Base-by-base conservation (phyloP, 1,140 invertebrate genomes). In the Eulimnadia texana region DNA sequence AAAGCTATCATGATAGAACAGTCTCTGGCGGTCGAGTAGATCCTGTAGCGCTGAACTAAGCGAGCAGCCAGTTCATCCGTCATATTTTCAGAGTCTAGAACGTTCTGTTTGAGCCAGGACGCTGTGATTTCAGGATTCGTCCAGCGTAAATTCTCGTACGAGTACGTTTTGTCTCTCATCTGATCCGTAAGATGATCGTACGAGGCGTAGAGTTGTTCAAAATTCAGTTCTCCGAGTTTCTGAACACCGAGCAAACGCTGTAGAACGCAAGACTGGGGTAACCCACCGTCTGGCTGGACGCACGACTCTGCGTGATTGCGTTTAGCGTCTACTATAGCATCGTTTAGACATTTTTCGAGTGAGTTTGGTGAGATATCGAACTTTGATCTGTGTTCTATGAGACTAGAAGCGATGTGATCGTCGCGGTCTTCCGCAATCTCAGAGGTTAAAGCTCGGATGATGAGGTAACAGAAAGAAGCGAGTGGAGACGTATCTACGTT, bases 1-100 rank as follows among this genome's bases (percentile, higher is more conserved):
- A 80, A 78, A 24, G 76, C 68, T 27, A 80, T 71, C 64, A 80
- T 72, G 63, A 80, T 75, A 0, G 79, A 80, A 63, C 79, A 80
- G 67, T 80, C 79, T 64, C 73, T 79, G 0, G 77, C 76, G 3
- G 74, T 78, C 10, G 73, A 71, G 25, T 75, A 76, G 27, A 80
- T 63, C 54, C 80, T 68, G 66, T 79, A 80, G 66, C 74, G 73
- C 55, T 76, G 71, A 20, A 80, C 64, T 59, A 63, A 60, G 20
- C 63, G 56, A 13, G 74, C 20, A 11, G 9, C 16, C 0, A 19
- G 23, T 47, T 54, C 29, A 22, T 64, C 28, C 11, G 64, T 11
- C 23, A 53, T 25, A 3, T 62, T 3, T 27, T 28, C 24, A 52
- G 23, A 20, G 33, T 25, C 3, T 42, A 23, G 56, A 56, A 23